These are phyloP conservation scores for Tortrix viridana DNA, from an alignment of 2,888 invertebrate species.

Conservation along the genomic window DNA sequence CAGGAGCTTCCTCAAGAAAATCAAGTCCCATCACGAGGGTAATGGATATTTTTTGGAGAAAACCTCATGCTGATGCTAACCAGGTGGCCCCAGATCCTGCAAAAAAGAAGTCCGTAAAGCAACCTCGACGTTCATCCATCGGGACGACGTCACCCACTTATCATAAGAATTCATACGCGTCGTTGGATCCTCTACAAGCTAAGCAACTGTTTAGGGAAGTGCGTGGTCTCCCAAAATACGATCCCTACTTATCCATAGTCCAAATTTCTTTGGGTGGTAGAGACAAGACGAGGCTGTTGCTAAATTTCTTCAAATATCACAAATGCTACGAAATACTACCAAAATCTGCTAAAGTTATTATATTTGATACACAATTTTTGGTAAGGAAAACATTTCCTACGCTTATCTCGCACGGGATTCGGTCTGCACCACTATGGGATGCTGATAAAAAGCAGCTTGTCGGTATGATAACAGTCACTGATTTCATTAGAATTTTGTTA, in stretches of 20 bases:
- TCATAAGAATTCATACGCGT: constrained; percentile 79
- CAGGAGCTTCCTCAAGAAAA: constrained; percentile 76
- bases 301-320: constrained; percentile 80
- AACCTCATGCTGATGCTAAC: constrained; percentile 66
- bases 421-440: constrained; percentile 80
- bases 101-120: constrained; percentile 72
- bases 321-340: constrained; percentile 81
- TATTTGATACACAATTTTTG: constrained; percentile 79
- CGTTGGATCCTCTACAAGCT: constrained; percentile 75
- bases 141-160: constrained; percentile 80
- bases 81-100: constrained; percentile 59
- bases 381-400: constrained; percentile 79
- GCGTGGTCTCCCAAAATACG: constrained; percentile 76
- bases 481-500: constrained; percentile 76
- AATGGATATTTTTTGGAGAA: constrained; percentile 78
- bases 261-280: constrained; percentile 80
- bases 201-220: constrained; percentile 79
- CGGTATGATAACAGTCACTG: constrained; percentile 80
- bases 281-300: constrained; percentile 75
- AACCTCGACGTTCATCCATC: constrained; percentile 72
- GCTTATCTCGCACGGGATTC: constrained; percentile 76
- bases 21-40: constrained; percentile 80
- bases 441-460: constrained; percentile 73
- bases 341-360: constrained; percentile 80
- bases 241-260: constrained; percentile 79